Evolutionary conservation across 2,113 vertebrate species (phyloP), one percentile per base, ranked within the genome.

Genomic region (Lipophrys pholis): DNA sequence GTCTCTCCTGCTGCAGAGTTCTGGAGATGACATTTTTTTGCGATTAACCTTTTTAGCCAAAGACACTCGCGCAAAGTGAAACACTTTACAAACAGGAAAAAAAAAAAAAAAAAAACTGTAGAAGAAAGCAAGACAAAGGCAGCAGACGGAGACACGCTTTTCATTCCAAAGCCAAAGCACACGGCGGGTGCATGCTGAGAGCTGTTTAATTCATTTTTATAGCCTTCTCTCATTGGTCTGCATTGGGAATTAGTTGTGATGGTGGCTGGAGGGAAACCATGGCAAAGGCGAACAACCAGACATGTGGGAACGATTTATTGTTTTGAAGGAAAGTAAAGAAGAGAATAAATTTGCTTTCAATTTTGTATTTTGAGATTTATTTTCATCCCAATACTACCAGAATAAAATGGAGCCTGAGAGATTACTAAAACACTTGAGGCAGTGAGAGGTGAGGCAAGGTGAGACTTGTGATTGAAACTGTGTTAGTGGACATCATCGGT

Each of bases 1-100:
- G 38, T 49, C 55, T 56, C 15, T 43, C 1, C 1, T 0, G 5
- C 40, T 48, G 6, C 15, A 16, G 36, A 36, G 61, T 61, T 55
- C n/a, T 15, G 35, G 43, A 58, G 53, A 58, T n/a, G 14, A 11
- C n/a, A 38, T 35, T 41, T 79, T 40, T 79, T 48, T 12, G 11
- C 63, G 35, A 58, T 41, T 35, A 73, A 67, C 36, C 15, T 15
- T 8, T 50, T 73, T 69, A 53, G 53, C 69, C 46, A 45, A 52
- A 74, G 41, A 59, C 40, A 1, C 38, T 35, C 46, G 52, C 46
- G 46, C 16, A 57, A 35, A 53, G 63, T 52, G 41, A 62, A 61
- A 50, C 8, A 58, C 0, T 35, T 30, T 11, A 17, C 12, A 46
- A 30, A 55, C 21, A 42, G 16, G 36, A 15, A 39, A 5, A 14